phyloP scores from a whole-genome alignment of 2,113 vertebrate species.

The Hucho hucho region DNA sequence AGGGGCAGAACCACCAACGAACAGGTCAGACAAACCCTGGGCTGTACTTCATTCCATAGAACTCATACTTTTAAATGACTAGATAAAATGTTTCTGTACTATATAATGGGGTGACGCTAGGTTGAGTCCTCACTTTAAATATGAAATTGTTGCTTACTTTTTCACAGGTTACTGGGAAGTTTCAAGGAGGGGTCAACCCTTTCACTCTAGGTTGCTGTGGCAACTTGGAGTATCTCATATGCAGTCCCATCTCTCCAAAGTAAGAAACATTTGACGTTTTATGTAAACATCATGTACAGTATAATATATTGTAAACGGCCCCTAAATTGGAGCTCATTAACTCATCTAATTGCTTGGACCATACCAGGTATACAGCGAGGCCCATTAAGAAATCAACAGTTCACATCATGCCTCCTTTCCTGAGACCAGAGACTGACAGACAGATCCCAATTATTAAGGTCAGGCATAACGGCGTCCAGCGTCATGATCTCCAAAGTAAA shows the following conservation, averaged over 20 bases:
- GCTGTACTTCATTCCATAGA: constrained; percentile 79
- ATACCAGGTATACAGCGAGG: constrained; percentile 81
- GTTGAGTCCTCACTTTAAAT: constrained; percentile 42
- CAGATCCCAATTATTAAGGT: constrained; percentile 83
- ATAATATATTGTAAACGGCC: constrained; percentile 61
- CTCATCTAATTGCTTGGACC: constrained; percentile 44
- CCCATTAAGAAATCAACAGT: constrained; percentile 71
- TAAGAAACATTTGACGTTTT: constrained; percentile 57
- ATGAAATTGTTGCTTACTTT: constrained; percentile 44
- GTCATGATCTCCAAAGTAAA: constrained; percentile 78
- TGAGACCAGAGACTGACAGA: constrained; percentile 79
- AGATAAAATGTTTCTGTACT: constrained; percentile 36
- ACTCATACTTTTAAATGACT: too few relatives aligned
- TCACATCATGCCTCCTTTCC: constrained; percentile 86
- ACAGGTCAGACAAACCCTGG: constrained; percentile 84
- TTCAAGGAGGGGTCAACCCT: constrained; percentile 95
- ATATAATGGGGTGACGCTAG: not conserved
- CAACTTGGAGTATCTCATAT: constrained; percentile 93
- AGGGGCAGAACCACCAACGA: constrained; percentile 95
- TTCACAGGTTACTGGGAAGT: constrained; percentile 95
- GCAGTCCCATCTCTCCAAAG: constrained; percentile 94
- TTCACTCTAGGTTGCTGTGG: constrained; percentile 93
- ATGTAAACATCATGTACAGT: constrained; percentile 54
- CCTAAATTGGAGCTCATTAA: constrained; percentile 45
- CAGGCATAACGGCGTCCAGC: constrained; percentile 84